A percentile compares a stretch with the other conserved stretches of the same genome.
Evolutionary conservation across 1,140 invertebrate genomes (phyloP).

Genomic region (Paraescarpia echinospica): DNA sequence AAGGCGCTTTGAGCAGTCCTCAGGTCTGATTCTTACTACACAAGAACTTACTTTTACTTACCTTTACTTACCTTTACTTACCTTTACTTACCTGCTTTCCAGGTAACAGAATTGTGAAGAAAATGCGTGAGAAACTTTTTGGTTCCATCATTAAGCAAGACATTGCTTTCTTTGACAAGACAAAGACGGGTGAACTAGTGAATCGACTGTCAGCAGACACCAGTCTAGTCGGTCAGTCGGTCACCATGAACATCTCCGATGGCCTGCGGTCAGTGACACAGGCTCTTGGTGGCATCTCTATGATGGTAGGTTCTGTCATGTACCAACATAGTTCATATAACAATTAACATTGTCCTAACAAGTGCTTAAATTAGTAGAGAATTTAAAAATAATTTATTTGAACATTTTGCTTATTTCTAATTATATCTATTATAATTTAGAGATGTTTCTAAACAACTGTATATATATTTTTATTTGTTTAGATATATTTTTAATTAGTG

Average conservation of each 20-base stretch:
- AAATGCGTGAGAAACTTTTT: slow-evolving; percentile 75
- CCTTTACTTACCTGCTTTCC: slow-evolving; percentile 24
- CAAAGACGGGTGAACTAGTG: slow-evolving; percentile 92
- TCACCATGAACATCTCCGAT: slow-evolving; percentile 93
- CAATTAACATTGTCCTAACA: too few species aligned
- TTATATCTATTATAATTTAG: too few species aligned
- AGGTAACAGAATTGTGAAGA: slow-evolving; percentile 26
- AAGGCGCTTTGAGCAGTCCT: too few species aligned
- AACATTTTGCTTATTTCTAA: too few species aligned
- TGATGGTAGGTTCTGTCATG: slow-evolving; percentile 76
- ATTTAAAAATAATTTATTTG: too few species aligned
- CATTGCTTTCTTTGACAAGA: slow-evolving; percentile 88
- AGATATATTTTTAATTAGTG: too few species aligned
- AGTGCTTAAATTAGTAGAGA: too few species aligned
- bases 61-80: slow-evolving; percentile 23
- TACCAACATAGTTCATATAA: too few species aligned
- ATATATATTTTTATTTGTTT: too few species aligned
- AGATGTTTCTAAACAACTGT: too few species aligned
- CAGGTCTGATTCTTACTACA: too few species aligned
- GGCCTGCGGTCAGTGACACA: slow-evolving; percentile 84
- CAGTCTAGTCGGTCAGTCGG: slow-evolving; percentile 83
- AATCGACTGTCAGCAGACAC: slow-evolving; percentile 89
- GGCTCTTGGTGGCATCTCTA: slow-evolving; percentile 79
- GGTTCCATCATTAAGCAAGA: slow-evolving; percentile 85
- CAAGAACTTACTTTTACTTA: too few species aligned